phyloP scores from a whole-genome alignment of 2,888 invertebrate species.

The Dascillus cervinus region DNA sequence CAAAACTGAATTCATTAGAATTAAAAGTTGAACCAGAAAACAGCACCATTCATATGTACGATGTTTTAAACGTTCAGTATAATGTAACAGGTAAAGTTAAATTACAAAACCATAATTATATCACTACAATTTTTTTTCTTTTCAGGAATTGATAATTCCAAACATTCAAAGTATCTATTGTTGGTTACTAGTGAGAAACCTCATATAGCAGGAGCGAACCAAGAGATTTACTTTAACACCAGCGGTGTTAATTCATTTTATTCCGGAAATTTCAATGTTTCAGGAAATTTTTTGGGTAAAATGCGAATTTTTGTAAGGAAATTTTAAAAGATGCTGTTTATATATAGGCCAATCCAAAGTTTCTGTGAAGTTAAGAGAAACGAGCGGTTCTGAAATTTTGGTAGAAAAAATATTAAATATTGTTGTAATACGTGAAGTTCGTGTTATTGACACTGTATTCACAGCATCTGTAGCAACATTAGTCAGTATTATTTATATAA shows the following conservation, averaged over 20 bases:
- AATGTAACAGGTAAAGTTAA: slow-evolving; percentile 23
- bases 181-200: slow-evolving; percentile 14
- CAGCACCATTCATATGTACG: slow-evolving; percentile 29
- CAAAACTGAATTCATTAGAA: slow-evolving; percentile 25
- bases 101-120: no score
- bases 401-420: slow-evolving; percentile 21
- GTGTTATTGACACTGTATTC: slow-evolving; percentile 66
- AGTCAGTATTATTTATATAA: slow-evolving; percentile 75
- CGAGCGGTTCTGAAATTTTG: neutral
- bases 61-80: slow-evolving; percentile 24
- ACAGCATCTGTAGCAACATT: slow-evolving; percentile 66
- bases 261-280: slow-evolving; percentile 30
- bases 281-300: slow-evolving; percentile 37
- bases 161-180: slow-evolving; percentile 10
- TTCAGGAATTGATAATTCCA: slow-evolving; percentile 8
- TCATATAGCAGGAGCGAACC: slow-evolving; percentile 14
- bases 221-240: slow-evolving; percentile 13
- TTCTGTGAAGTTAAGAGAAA: slow-evolving; percentile 18
- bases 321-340: no score
- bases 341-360: slow-evolving; percentile 28
- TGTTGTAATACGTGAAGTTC: slow-evolving; percentile 37
- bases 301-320: neutral
- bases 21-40: slow-evolving; percentile 28
- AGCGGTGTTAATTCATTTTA: slow-evolving; percentile 4
- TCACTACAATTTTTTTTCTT: neutral